Evolutionary conservation across 2,888 invertebrate genomes (phyloP), one percentile per base, ranked within the genome.

Genomic region (Trimorus sp.): DNA sequence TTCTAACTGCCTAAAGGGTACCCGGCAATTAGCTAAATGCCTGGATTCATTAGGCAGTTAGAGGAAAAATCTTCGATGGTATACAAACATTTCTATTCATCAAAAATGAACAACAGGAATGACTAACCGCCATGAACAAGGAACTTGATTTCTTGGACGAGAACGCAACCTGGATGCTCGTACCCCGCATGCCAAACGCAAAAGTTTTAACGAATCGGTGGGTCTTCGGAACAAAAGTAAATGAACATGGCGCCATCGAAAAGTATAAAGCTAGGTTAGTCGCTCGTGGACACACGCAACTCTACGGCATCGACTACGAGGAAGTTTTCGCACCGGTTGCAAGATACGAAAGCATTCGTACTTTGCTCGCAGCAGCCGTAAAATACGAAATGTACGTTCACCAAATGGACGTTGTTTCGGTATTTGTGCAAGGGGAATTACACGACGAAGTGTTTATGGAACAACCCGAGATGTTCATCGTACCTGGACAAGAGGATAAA

Each of bases 111-210:
- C 15, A 14, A 60, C 12, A 82, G 7, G n/a, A 9, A 15, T 85
- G 83, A 79, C 80, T 82, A 79, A 36, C 59, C 12, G 84, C 84
- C 15, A 85, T 85, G 80, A 37, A 79, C 9, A 58, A 11, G 7
- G 82, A 85, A 40, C 75, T 71, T 42, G 56, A 84, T 11, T 63
- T 82, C 1, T 73, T 86, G 26, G 11, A 42, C 26, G 82, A 83
- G 74, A 85, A 85, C 11, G 14, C 54, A 14, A 85, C 84, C 0
- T 86, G 84, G 85, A 54, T 16, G 0, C 60, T 86, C 3, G 83
- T 85, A 7, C 3, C 15, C 11, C 56, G 66, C 8, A 82, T 83
- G 5, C 54, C 1, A 0, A 15, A 82, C 11, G 68, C 45, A 40
- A 83, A 78, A 12, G 58, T 84, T 0, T 40, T 84, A 26, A 80